Percentiles rank a stretch among this genome's conserved stretches.
phyloP scores from a whole-genome alignment of 2,888 invertebrate genomes.

The Diloba caeruleocephala region DNA sequence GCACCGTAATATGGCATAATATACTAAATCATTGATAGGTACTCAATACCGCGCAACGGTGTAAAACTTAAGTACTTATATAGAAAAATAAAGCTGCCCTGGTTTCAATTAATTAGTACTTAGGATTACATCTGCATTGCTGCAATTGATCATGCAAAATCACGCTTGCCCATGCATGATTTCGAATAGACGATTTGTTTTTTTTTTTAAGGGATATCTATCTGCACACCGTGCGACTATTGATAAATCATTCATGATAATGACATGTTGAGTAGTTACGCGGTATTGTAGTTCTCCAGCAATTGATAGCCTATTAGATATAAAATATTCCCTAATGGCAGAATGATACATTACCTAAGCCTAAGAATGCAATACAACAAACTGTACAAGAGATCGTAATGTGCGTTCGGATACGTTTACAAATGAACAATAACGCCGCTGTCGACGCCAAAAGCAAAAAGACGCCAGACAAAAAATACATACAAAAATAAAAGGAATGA shows the following conservation, averaged over 20 bases:
- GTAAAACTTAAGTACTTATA: background rate
- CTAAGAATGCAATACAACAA: conserved; percentile 57
- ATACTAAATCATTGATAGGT: conserved; percentile 27
- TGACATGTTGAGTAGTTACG: conserved; percentile 24
- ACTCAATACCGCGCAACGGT: conserved; percentile 51
- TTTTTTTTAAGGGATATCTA: no score
- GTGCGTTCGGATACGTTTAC: conserved; percentile 70
- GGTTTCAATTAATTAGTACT: background rate
- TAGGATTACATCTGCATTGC: no score
- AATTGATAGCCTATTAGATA: conserved; percentile 42
- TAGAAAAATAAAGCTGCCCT: conserved; percentile 2
- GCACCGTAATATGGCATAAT: conserved; percentile 76
- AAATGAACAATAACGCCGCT: conserved; percentile 38
- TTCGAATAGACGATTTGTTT: no score
- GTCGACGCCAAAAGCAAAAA: no score
- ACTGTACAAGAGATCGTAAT: conserved; percentile 70
- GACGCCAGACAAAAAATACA: conserved; percentile 40
- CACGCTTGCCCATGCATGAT: no score
- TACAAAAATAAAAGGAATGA: conserved; percentile 57
- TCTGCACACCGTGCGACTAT: no score
- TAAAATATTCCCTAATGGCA: conserved; percentile 52
- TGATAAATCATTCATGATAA: background rate
- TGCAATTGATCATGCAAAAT: no score
- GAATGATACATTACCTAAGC: conserved; percentile 59
- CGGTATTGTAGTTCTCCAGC: conserved; percentile 40